Evolutionary conservation across 1,140 invertebrate species (phyloP), one percentile per base, ranked within the genome.

Genomic region (Cyphomyrmex costatus): DNA sequence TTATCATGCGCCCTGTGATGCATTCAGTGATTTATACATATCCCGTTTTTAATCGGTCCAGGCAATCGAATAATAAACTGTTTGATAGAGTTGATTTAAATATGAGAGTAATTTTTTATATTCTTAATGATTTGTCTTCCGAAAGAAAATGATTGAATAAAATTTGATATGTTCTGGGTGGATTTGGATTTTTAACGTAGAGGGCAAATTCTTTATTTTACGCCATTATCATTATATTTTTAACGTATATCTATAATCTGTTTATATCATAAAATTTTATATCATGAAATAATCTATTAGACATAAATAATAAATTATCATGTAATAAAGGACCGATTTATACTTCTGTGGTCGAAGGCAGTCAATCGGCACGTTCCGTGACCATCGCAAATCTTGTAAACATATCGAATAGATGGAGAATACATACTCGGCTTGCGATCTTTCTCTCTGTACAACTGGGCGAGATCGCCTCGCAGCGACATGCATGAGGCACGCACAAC

Each of bases 381-480:
- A 53, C 14, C 46, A 27, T 2, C 42, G 6, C 63, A 70, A 79
- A 60, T 83, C 24, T 73, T 53, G 14, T 19, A 73, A 80, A 51
- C 19, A 36, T 46, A 30, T 79, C 19, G 36, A 53, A 36, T 79
- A n/a, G 30, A 73, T 46, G 16, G 42, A 27, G 36, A 80, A 58
- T 12, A 19, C 5, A 7, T 36, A 30, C 12, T 42, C 12, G 1
- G 3, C 14, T 33, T 10, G 36, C 21, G 21, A 30, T 21, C 16
- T 21, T 58, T 8, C 51, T 56, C 24, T 82, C 65, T 14, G n/a
- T 58, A 19, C 21, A 46, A 80, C 61, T 49, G 60, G 8, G 33
- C 77, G 63, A 74, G 68, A 83, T 74, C 53, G 68, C 53, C 53
- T 74, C 53, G 79, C 68, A 49, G 79, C 79, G 56, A 83, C 68